Evolutionary conservation across 2,888 invertebrate species (phyloP), one percentile per base, ranked within the genome.

Genomic region (Hylaea fasciaria): DNA sequence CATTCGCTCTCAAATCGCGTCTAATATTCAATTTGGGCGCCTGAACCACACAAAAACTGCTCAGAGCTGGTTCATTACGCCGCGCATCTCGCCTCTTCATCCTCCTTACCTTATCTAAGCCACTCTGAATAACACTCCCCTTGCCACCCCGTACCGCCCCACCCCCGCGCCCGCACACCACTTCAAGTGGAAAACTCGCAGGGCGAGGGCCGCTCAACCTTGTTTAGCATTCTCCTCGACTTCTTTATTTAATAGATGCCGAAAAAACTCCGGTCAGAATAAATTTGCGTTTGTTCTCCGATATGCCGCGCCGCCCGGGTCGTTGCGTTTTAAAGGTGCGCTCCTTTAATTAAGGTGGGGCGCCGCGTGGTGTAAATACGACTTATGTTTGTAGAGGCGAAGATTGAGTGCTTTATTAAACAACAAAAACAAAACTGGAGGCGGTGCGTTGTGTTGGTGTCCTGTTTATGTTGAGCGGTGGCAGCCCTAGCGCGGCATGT

Each of bases 241-340:
- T 89, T 91, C 90, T 91, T 91, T 91, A 91, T 90, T 91, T 91
- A 91, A 91, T 91, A 89, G 90, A 89, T 90, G 87, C 89, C 86
- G 85, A 87, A 89, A 89, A 85, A 86, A 85, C 84, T 85, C 86
- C 84, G 86, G 85, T 87, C 85, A 81, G 89, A 89, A 90, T 91
- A 90, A 89, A 89, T 90, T 89, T 87, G 82, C 86, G 86, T 88
- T 89, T 86, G 86, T 89, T 85, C 86, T 83, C 77, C 84, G 85
- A 87, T 88, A 85, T 81, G 82, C 82, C 78, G 78, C 78, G 80
- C 80, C 81, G n/a, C n/a, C 82, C 78, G 81, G 80, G 81, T 82
- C 81, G 82, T 81, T 81, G 32, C 32, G 32, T 32, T 83, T 85
- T 76, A 78, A 83, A 85, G 82, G 84, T 85, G 81, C 79, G 83